Evolutionary conservation across 2,888 invertebrate species (phyloP).

Genomic region (Conus canariensis): DNA sequence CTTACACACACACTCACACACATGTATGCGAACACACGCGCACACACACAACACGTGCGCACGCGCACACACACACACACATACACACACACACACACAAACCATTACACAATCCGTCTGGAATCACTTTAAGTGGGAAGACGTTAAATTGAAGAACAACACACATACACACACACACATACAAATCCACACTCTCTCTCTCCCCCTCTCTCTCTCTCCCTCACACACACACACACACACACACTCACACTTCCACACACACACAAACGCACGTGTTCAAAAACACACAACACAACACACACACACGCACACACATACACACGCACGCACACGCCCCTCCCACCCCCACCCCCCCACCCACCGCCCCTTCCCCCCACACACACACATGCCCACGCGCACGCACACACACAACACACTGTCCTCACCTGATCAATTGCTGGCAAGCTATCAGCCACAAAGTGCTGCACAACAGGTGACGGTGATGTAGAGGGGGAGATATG

Average conservation of each 20-base stretch:
- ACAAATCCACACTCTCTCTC: background rate
- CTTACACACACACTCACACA: background rate
- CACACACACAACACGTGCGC: background rate
- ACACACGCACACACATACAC: too few species aligned
- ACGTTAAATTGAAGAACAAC: background rate
- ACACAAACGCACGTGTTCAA: background rate
- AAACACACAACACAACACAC: background rate
- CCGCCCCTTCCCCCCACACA: too few species aligned
- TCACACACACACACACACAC: background rate
- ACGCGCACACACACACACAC: background rate
- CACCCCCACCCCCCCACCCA: too few species aligned
- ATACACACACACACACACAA: background rate
- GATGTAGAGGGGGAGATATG: slow-evolving; percentile 1
- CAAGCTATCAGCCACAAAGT: slow-evolving; percentile 39
- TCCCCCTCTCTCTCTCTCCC: background rate
- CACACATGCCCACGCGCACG: too few species aligned
- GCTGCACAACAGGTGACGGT: slow-evolving; percentile 17
- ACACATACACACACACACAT: background rate
- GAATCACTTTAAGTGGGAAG: background rate
- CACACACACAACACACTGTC: too few species aligned
- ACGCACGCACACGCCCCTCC: too few species aligned
- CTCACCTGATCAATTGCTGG: slow-evolving; percentile 33
- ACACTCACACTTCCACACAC: background rate
- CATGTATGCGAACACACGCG: too few species aligned
- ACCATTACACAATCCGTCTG: background rate